Conservation (phyloP, 2,113 vertebrate species). For the Odobenus rosmarus region DNA sequence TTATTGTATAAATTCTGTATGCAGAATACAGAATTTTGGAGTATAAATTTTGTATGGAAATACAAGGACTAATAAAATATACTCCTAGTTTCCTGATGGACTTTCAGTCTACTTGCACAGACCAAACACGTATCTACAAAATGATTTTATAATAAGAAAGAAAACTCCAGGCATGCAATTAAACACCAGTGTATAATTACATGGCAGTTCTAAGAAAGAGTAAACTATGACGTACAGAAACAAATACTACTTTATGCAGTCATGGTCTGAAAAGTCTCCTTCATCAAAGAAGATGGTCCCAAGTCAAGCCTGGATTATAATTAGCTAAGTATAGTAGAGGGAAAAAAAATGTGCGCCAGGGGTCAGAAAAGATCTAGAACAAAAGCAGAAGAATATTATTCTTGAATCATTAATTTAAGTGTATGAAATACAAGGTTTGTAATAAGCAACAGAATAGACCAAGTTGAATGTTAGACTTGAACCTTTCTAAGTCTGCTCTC, state of each 20-base stretch:
- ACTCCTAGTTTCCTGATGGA: background rate
- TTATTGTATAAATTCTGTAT: background rate
- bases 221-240: background rate
- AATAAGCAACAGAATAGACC: background rate
- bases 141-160: background rate
- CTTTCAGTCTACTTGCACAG: background rate
- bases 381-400: background rate
- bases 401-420: conserved; percentile 19
- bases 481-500: background rate
- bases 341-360: background rate
- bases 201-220: background rate
- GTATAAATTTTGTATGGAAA: background rate
- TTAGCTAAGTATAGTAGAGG: background rate
- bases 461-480: background rate
- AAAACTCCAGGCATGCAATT: background rate
- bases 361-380: background rate
- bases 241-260: background rate
- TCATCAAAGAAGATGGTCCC: background rate
- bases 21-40: background rate
- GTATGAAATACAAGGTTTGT: background rate
- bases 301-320: background rate
- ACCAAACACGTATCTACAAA: background rate
- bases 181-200: background rate
- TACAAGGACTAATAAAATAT: conserved; percentile 16
- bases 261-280: background rate